Evolutionary conservation across 2,113 vertebrate genomes (phyloP).

Genomic region (Prochilodus magdalenae): DNA sequence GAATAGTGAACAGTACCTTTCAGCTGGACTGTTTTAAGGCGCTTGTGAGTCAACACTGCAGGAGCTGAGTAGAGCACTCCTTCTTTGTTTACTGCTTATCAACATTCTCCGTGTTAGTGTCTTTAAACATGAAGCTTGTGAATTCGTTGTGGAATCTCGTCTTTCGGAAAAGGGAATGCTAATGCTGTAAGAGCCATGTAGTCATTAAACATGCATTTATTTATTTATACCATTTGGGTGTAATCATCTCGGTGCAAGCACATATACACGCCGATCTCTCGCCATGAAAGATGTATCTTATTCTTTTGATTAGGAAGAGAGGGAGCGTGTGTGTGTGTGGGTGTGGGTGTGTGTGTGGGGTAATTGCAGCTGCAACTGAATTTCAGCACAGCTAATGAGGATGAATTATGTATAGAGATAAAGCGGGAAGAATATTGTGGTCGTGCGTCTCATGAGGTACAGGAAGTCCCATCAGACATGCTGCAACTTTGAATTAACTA

Average conservation of each 20-base stretch:
- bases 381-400: conserved; percentile 53
- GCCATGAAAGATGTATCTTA: conserved; percentile 22
- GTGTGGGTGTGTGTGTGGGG: background rate
- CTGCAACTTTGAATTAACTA: conserved; percentile 20
- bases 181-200: background rate
- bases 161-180: conserved; percentile 17
- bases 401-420: conserved; percentile 52
- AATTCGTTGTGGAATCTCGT: background rate
- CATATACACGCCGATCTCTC: conserved; percentile 6
- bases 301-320: conserved; percentile 50
- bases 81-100: background rate
- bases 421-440: conserved; percentile 9
- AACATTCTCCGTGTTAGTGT: background rate
- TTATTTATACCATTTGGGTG: conserved; percentile 35
- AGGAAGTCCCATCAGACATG: conserved; percentile 15
- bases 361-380: conserved; percentile 42
- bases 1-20: background rate
- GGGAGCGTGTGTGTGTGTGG: background rate
- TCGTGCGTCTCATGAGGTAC: conserved; percentile 14
- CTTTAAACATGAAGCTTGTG: background rate
- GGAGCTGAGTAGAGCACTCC: background rate
- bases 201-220: conserved; percentile 39
- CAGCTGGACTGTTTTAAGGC: background rate
- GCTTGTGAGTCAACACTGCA: background rate
- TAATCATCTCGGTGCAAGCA: conserved; percentile 37